Evolutionary conservation across 2,113 vertebrate species (phyloP), one percentile per base, ranked within the genome.

Genomic region (Lanius ludovicianus): DNA sequence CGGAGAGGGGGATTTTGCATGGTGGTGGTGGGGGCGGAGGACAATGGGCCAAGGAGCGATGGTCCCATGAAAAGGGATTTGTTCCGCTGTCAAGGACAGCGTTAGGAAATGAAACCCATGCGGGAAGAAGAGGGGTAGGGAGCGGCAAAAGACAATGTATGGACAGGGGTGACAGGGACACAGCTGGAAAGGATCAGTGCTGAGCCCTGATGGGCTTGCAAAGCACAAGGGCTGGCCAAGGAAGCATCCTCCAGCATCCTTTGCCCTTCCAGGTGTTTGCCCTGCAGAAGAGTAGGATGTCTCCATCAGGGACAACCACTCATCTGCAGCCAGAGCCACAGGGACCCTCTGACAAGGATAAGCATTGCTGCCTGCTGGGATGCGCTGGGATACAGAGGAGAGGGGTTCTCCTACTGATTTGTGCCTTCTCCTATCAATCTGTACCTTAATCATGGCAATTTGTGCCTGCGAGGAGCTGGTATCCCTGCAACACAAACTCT

Each of bases 11-110:
- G 57, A 77, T 82, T 96, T 90, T 87, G 74, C 90, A 93, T 24
- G 15, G 90, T 83, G 83, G 62, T 44, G 0, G 84, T 7, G 4
- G 89, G 89, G 86, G 87, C 1, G 21, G 68, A 74, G 89, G 81
- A 87, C 69, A 87, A 76, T 50, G 69, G 87, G 81, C 84, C 10
- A 59, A 41, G 70, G 65, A 91, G 82, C 19, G 83, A 94, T 78
- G 89, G 93, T 92, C 70, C 75, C n/a, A 59, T 96, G 96, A 97
- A 98, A 97, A 96, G 89, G 97, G 98, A 98, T 98, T 98, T 97
- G 98, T 98, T 98, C 97, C 94, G 94, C 96, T 96, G 97, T 97
- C 97, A 97, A 80, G 92, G 94, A 95, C 89, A 94, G 88, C 56
- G 7, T 70, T 56, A 90, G 96, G 96, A 89, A 96, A 94, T 30